Evolutionary conservation across 2,113 vertebrate species (phyloP).

Genomic region (Rhynchomys soricoides): DNA sequence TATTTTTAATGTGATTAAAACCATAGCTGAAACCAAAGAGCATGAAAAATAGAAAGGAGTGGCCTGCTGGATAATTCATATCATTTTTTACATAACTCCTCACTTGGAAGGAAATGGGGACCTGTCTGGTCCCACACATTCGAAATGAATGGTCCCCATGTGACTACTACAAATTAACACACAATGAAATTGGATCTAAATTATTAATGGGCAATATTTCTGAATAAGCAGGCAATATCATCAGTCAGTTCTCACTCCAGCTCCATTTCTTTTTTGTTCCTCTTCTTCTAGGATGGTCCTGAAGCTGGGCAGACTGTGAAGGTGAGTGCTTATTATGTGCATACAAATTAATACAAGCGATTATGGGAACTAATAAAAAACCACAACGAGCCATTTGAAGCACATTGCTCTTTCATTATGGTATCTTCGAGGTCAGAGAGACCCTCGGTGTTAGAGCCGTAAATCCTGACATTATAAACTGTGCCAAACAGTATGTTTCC

Average conservation of each 20-base stretch:
- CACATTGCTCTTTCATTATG: constrained; percentile 72
- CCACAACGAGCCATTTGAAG: constrained; percentile 76
- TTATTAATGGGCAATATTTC: constrained; percentile 86
- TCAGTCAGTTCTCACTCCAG: constrained; percentile 80
- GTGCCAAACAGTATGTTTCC: constrained; percentile 69
- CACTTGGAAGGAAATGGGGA: constrained; percentile 63
- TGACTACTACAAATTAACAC: constrained; percentile 77
- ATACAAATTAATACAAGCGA: constrained; percentile 82
- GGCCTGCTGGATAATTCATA: constrained; percentile 66
- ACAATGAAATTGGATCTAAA: constrained; percentile 87
- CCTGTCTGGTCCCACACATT: constrained; percentile 38
- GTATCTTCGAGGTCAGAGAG: constrained; percentile 79
- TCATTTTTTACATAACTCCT: constrained; percentile 66
- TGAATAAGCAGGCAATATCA: constrained; percentile 81
- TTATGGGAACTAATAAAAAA: constrained; percentile 84
- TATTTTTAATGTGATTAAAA: constrained; percentile 77
- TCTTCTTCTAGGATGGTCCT: constrained; percentile 91
- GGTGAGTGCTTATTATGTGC: constrained; percentile 90
- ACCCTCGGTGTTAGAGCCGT: constrained; percentile 62
- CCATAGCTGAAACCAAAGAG: constrained; percentile 67
- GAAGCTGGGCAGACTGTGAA: constrained; percentile 96
- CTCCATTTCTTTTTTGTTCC: constrained; percentile 54
- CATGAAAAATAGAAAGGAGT: constrained; percentile 56
- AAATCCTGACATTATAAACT: constrained; percentile 78
- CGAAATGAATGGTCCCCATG: constrained; percentile 33